phyloP scores from a whole-genome alignment of 2,888 invertebrate species.

The Xiphydria camelus region DNA sequence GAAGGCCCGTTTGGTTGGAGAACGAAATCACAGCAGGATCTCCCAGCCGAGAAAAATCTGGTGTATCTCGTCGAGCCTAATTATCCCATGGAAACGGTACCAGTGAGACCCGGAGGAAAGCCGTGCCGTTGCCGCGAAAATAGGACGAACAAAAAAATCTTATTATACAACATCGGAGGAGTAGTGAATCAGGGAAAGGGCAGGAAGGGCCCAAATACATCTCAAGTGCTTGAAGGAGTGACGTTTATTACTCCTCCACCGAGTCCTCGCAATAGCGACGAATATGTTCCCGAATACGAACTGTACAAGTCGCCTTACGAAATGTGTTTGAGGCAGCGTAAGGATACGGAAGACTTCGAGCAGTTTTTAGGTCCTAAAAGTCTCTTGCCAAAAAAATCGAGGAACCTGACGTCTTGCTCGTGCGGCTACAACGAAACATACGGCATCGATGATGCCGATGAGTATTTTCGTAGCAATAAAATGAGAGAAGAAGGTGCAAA shows the following conservation, averaged over 20 bases:
- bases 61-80: constrained; percentile 35
- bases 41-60: constrained; percentile 38
- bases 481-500: constrained; percentile 13
- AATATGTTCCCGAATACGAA: constrained; percentile 49
- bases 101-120: constrained; percentile 38
- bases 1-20: constrained; percentile 37
- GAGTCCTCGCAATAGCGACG: constrained; percentile 42
- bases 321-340: constrained; percentile 23
- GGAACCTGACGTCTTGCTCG: constrained; percentile 18
- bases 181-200: constrained; percentile 10
- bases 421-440: constrained; percentile 18
- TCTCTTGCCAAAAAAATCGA: constrained; percentile 13
- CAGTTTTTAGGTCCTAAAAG: constrained; percentile 22
- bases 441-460: constrained; percentile 3
- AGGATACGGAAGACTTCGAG: constrained; percentile 23
- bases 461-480: constrained; percentile 6
- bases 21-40: constrained; percentile 36
- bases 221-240: constrained; percentile 39
- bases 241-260: constrained; percentile 38
- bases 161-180: constrained; percentile 37
- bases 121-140: constrained; percentile 46
- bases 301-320: constrained; percentile 35
- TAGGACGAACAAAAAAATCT: constrained; percentile 36
- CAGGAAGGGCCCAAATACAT: constrained; percentile 10
- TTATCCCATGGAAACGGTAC: constrained; percentile 31